phyloP scores from a whole-genome alignment of 1,140 invertebrate species.

The Pogonomyrmex californicus region DNA sequence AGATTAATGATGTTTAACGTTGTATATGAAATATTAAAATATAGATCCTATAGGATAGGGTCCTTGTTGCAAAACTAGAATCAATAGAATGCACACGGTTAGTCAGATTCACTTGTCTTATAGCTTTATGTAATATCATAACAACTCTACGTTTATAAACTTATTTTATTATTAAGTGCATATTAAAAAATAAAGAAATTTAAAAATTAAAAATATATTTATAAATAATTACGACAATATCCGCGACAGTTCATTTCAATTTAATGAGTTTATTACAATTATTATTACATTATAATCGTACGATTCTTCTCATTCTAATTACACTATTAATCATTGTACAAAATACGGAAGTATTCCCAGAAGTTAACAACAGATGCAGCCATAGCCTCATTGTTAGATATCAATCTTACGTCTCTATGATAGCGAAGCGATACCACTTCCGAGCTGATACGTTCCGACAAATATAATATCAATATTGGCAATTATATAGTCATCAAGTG shows the following conservation, averaged over 20 bases:
- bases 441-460: neutral
- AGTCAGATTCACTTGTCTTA: neutral
- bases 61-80: slow-evolving; percentile 20
- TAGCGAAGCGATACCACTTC: neutral
- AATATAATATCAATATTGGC: slow-evolving; percentile 44
- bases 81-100: neutral
- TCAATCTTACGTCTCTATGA: neutral
- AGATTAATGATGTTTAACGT: slow-evolving; percentile 45
- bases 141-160: neutral
- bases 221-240: neutral
- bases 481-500: slow-evolving; percentile 53
- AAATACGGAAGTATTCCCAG: neutral
- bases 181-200: neutral
- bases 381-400: neutral
- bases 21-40: slow-evolving; percentile 55
- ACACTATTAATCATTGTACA: neutral
- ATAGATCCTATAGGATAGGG: neutral
- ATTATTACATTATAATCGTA: neutral
- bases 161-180: neutral
- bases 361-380: slow-evolving; percentile 1
- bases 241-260: neutral
- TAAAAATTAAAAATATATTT: neutral
- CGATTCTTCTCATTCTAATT: neutral
- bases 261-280: neutral
- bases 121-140: neutral